phyloP scores from a whole-genome alignment of 2,888 invertebrate species.

The Aspidiotus rigidus region DNA sequence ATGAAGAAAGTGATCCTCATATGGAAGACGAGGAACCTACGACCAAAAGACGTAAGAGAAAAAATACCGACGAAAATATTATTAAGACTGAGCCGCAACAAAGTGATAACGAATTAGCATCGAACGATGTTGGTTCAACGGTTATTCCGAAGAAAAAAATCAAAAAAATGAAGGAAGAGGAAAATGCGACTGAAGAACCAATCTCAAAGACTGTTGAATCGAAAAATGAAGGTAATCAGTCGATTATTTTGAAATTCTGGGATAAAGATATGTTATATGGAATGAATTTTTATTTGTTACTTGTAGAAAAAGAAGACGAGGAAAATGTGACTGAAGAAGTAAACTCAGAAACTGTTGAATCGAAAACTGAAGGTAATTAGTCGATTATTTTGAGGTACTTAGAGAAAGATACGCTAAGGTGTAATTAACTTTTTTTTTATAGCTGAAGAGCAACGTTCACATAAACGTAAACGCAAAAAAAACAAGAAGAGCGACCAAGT shows the following conservation, averaged over 20 bases:
- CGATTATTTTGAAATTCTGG: background rate
- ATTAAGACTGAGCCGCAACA: conserved; percentile 9
- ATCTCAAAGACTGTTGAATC: conserved; percentile 16
- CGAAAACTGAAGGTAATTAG: conserved; percentile 32
- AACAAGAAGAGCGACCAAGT: conserved; percentile 41
- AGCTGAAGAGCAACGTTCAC: conserved; percentile 38
- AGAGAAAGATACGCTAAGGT: background rate
- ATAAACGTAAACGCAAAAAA: conserved; percentile 40
- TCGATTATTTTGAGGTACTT: background rate
- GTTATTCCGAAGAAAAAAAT: conserved; percentile 22
- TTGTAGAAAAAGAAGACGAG: conserved; percentile 20
- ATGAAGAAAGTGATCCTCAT: conserved; percentile 35
- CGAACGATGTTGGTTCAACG: conserved; percentile 25
- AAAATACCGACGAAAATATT: conserved; percentile 34
- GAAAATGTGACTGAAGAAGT: background rate
- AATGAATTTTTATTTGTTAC: conserved; percentile 28
- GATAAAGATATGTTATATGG: background rate
- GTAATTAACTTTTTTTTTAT: background rate
- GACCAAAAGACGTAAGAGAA: conserved; percentile 31
- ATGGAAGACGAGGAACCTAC: conserved; percentile 11
- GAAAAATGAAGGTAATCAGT: conserved; percentile 30
- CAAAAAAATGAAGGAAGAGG: conserved; percentile 10
- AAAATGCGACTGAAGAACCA: background rate
- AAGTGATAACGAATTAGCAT: background rate
- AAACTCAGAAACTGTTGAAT: conserved; percentile 12